phyloP scores from a whole-genome alignment of 1,140 invertebrate species.

The Polyergus mexicanus region DNA sequence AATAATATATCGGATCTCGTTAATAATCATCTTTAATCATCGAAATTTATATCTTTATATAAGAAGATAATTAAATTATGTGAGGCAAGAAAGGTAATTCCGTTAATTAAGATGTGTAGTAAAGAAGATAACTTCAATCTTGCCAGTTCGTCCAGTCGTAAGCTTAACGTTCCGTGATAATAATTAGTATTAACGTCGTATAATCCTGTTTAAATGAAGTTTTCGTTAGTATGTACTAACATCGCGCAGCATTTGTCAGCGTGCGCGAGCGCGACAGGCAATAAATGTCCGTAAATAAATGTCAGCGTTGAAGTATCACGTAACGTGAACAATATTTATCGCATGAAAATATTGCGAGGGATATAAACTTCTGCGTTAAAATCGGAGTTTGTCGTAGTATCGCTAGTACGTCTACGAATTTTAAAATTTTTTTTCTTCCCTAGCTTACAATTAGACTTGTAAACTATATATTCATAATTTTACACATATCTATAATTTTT shows the following conservation, averaged over 20 bases:
- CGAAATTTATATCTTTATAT: neutral
- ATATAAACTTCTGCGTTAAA: constrained; percentile 52
- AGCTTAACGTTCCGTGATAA: constrained; percentile 29
- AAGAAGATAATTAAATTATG: constrained; percentile 4
- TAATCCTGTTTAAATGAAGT: constrained; percentile 55
- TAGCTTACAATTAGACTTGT: neutral
- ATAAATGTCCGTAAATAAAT: constrained; percentile 58
- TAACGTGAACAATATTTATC: constrained; percentile 52
- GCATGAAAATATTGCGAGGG: constrained; percentile 51
- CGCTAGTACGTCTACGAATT: neutral
- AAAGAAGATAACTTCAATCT: constrained; percentile 31
- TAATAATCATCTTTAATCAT: constrained; percentile 2
- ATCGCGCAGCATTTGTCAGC: constrained; percentile 49
- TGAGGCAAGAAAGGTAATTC: neutral
- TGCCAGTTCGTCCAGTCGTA: neutral
- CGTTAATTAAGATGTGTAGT: constrained; percentile 39
- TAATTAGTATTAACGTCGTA: constrained; percentile 53
- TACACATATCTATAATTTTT: neutral
- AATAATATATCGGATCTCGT: neutral
- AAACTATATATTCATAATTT: neutral
- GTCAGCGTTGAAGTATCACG: constrained; percentile 48
- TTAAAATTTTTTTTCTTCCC: neutral
- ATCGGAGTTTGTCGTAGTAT: constrained; percentile 3
- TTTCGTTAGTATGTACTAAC: constrained; percentile 53
- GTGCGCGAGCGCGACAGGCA: constrained; percentile 33